Conservation (phyloP, 2,113 vertebrate genomes). For the Aphyosemion australe region DNA sequence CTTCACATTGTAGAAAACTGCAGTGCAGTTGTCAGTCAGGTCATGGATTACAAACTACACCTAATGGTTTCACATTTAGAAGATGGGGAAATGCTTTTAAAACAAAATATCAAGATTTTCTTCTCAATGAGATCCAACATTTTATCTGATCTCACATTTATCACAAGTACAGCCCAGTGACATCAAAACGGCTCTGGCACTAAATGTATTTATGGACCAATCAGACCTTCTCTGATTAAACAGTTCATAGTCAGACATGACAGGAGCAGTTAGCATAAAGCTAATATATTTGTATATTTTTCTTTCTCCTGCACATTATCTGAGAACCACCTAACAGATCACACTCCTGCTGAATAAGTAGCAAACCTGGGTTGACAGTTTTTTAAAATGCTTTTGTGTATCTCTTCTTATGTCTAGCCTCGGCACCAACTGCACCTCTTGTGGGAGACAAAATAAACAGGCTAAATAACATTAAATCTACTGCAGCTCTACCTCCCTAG, state of each 20-base stretch:
- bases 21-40: constrained; percentile 67
- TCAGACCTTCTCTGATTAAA: neutral
- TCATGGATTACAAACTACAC: constrained; percentile 44
- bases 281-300: too few species aligned
- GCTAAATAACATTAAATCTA: neutral
- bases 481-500: neutral
- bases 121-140: constrained; percentile 1
- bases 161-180: constrained; percentile 47
- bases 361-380: constrained; percentile 7
- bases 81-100: constrained; percentile 29
- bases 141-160: constrained; percentile 9
- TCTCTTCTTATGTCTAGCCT: neutral
- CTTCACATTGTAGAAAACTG: constrained; percentile 42
- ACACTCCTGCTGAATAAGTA: neutral
- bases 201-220: constrained; percentile 12
- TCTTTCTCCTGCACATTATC: constrained; percentile 42
- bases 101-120: constrained; percentile 1
- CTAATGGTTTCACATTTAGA: constrained; percentile 48
- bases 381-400: neutral
- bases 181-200: constrained; percentile 52
- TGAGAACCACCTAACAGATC: constrained; percentile 21
- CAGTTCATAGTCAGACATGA: constrained; percentile 36
- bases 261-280: constrained; percentile 49
- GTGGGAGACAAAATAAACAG: neutral
- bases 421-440: neutral